Percentiles rank a stretch among this genome's conserved stretches.
phyloP scores from a whole-genome alignment of 2,888 invertebrate genomes.

The Stenotaenia linearis region DNA sequence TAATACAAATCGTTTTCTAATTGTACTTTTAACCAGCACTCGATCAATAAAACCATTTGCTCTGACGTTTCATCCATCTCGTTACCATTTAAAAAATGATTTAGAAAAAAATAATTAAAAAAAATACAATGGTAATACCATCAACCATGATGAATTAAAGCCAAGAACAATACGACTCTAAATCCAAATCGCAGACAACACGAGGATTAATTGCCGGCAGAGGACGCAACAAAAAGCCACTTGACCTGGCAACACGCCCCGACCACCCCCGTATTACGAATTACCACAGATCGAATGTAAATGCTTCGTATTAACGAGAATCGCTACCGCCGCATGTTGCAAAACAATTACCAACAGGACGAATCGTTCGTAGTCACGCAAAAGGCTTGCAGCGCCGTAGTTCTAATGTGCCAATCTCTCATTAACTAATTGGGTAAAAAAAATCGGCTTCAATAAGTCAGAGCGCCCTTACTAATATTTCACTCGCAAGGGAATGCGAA shows the following conservation, averaged over 20 bases:
- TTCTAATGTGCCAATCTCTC: conserved; percentile 8
- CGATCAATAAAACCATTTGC: not conserved
- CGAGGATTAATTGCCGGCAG: conserved; percentile 26
- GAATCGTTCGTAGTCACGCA: not conserved
- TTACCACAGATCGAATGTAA: not conserved
- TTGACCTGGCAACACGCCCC: conserved; percentile 16
- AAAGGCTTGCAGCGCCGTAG: not conserved
- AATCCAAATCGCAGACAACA: conserved; percentile 21
- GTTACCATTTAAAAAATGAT: not conserved
- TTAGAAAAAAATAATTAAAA: not conserved
- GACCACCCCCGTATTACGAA: not conserved
- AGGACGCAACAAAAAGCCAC: conserved; percentile 26
- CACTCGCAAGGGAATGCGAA: not conserved
- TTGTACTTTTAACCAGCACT: not conserved
- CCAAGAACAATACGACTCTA: conserved; percentile 17
- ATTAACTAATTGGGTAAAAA: not conserved
- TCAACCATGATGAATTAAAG: conserved; percentile 20
- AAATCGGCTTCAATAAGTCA: not conserved
- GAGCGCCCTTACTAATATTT: not conserved
- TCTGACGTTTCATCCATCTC: not conserved
- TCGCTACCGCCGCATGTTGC: not conserved
- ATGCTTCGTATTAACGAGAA: not conserved
- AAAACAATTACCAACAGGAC: conserved; percentile 6
- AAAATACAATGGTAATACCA: not conserved
- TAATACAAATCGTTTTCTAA: not conserved